These are phyloP conservation scores for Coracopsis vasa DNA, from an alignment of 2,113 vertebrate species.

Conservation along the genomic window DNA sequence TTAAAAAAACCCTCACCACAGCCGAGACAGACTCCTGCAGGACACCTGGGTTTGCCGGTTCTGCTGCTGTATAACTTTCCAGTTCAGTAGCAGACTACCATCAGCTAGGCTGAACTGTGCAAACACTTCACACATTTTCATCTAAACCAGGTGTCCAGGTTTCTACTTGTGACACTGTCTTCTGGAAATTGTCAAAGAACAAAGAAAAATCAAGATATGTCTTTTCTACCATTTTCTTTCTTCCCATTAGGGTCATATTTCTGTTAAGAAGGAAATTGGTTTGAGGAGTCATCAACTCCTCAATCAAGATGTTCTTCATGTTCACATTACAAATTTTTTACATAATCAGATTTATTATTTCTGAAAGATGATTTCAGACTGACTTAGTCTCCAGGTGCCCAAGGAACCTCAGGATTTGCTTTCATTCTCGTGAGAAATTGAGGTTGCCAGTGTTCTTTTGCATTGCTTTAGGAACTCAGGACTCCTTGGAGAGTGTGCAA, in stretches of 20 bases:
- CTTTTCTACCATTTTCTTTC: background rate
- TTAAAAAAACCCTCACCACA: background rate
- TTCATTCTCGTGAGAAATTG: background rate
- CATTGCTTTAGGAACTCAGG: background rate
- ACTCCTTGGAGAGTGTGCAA: background rate
- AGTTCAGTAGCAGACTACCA: background rate
- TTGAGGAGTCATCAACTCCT: too few relatives aligned
- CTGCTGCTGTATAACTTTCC: background rate
- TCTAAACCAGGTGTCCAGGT: background rate
- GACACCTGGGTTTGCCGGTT: background rate
- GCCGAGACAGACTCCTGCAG: background rate
- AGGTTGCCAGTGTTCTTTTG: background rate
- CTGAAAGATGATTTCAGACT: background rate
- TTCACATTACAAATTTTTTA: background rate
- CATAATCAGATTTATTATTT: background rate
- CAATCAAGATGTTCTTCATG: background rate
- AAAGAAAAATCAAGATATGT: background rate
- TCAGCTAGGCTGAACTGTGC: background rate
- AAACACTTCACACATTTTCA: background rate
- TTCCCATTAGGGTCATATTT: background rate
- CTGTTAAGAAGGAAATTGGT: background rate
- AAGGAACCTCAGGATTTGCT: background rate
- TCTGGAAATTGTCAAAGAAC: background rate
- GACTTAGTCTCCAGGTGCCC: background rate
- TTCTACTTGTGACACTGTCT: background rate